Base-by-base conservation (phyloP, 2,888 invertebrate species). In the Mycalesis mineus region DNA sequence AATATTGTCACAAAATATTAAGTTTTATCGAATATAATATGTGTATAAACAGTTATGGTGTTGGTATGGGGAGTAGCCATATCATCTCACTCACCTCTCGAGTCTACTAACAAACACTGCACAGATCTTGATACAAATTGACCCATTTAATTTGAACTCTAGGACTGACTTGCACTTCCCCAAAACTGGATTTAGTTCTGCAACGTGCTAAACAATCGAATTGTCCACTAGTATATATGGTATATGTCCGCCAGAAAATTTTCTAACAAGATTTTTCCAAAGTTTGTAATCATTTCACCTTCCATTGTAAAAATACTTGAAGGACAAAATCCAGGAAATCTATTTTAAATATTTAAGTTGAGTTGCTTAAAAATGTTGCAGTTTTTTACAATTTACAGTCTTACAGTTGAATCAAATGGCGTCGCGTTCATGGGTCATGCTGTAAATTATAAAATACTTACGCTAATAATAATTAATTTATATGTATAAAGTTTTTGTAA, bases 91-190 rank as follows among this genome's bases (percentile, higher is more conserved):
- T 84, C 80, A 81, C 83, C 80, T 80, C 81, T 85, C 82, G 73
- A 77, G 68, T 84, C 80, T 67, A 88, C 85, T 88, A 88, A 88
- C 86, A 73, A 76, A 84, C 85, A 86, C 80, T 84, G 88, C 88
- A 88, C 88, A 87, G 80, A 80, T 82, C 80, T 83, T 82, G 82
- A 83, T 82, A 80, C 80, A 67, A 68, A 71, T 74, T 72, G 72
- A 65, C 70, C 68, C 73, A 72, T 73, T 73, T 77, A 65, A 70
- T 70, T 68, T 53, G 61, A 71, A 74, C 78, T 74, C 66, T 61
- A 66, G 65, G 69, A 70, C 71, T 69, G 67, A 36, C n/a, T 55
- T 50, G 33, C 28, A 45, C 28, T 45, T 52, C 8, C n/a, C 50
- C 55, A 42, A 44, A 50, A 58, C 56, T 58, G 57, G 51, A 61